Base-by-base conservation (phyloP, 2,888 invertebrate species). In the Spialia ferax region DNA sequence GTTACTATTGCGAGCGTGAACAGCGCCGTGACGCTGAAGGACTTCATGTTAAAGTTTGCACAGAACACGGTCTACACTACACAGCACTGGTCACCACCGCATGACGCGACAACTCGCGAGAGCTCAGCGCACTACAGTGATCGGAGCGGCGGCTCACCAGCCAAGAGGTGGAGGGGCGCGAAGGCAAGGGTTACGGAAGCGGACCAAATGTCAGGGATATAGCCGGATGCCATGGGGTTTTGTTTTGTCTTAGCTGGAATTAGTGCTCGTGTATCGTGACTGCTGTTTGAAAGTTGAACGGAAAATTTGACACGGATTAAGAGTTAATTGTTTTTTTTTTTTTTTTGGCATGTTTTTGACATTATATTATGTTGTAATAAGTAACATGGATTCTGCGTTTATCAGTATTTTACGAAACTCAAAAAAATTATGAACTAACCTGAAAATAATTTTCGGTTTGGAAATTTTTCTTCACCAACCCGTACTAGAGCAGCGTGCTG, bases 31-130 rank as follows among this genome's bases (percentile, higher is more conserved):
- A 86, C 89, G 85, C 87, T 76, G 82, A 83, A 79, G 79, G 87
- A 88, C 89, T 82, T 89, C 90, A 91, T 89, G 74, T 75, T 89
- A 79, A 69, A 26, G 59, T 68, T 70, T 83, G 78, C 81, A 79
- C 77, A 77, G 77, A 79, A 81, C 80, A 85, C 79, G 81, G 79
- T 79, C 81, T 71, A 75, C 81, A 81, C 81, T 74, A 72, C 91
- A 93, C 92, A 70, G 78, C 91, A 91, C 91, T 83, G 78, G 72
- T 87, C 92, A 93, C 93, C 88, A 91, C 91, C 81, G 86, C 93
- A 80, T 90, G 84, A 84, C 82, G 83, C 77, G 78, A 76, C 70
- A 79, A 84, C 88, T 90, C 93, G 93, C 93, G 89, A 77, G 79
- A 83, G 87, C 84, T 86, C 85, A 83, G 90, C 93, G 91, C 93